phyloP scores from a whole-genome alignment of 2,113 vertebrate species.

The Perca fluviatilis region DNA sequence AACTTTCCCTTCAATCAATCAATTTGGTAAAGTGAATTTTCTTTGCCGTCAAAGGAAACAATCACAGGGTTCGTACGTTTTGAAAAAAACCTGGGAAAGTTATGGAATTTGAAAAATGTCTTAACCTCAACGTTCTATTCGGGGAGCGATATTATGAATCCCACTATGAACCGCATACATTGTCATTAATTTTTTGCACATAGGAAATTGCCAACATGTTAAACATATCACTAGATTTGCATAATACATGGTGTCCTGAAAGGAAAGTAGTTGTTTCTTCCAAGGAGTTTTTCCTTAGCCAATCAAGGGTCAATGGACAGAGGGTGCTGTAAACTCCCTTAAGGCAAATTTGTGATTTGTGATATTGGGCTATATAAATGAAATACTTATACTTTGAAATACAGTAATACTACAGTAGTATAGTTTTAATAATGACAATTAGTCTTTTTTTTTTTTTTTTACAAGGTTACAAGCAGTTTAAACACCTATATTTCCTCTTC shows the following conservation, averaged over 20 bases:
- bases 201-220: neutral
- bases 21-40: constrained; percentile 50
- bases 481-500: neutral
- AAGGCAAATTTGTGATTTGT: too few species aligned
- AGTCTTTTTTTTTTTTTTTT: neutral
- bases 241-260: neutral
- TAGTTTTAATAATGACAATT: neutral
- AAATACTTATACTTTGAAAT: neutral
- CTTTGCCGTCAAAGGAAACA: constrained; percentile 31
- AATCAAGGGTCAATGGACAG: too few species aligned
- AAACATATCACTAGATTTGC: neutral
- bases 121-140: too few species aligned
- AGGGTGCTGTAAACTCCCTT: too few species aligned
- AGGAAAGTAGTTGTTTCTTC: neutral
- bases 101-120: too few species aligned
- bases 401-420: neutral
- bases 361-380: too few species aligned
- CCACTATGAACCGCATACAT: too few species aligned
- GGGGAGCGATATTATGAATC: too few species aligned
- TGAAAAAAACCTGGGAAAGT: too few species aligned
- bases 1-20: constrained; percentile 49
- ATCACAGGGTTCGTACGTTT: neutral
- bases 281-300: too few species aligned
- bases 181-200: too few species aligned
- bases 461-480: neutral